Evolutionary conservation across 2,888 invertebrate species (phyloP).

Genomic region (Coremacera marginata): DNA sequence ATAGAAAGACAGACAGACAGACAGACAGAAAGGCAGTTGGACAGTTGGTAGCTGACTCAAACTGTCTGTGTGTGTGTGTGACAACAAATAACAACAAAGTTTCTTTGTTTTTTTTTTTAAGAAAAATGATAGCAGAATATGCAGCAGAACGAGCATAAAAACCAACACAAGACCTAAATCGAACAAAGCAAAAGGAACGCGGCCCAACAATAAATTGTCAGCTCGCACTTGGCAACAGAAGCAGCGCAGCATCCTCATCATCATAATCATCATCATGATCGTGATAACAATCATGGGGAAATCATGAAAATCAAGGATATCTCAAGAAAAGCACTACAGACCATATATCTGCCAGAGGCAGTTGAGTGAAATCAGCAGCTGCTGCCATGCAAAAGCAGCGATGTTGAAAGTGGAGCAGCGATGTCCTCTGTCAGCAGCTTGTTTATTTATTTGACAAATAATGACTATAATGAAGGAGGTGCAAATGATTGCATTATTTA

Average conservation of each 20-base stretch:
- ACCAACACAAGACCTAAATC: no score
- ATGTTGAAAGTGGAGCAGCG: neutral
- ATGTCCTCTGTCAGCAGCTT: constrained; percentile 30
- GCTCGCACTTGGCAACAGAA: constrained; percentile 43
- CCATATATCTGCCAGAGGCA: constrained; percentile 2
- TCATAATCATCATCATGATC: constrained; percentile 34
- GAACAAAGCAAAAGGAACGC: no score
- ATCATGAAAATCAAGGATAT: constrained; percentile 54
- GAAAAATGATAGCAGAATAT: neutral
- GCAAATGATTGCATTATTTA: constrained; percentile 64
- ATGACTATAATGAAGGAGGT: constrained; percentile 63
- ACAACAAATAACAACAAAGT: neutral
- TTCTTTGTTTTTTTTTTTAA: constrained; percentile 1
- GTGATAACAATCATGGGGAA: constrained; percentile 58
- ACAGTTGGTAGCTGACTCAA: neutral
- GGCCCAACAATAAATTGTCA: constrained; percentile 61
- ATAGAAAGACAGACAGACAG: constrained; percentile 46
- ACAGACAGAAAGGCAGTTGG: neutral
- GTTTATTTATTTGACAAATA: constrained; percentile 64
- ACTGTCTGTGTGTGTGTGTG: constrained; percentile 36
- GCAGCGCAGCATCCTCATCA: constrained; percentile 52
- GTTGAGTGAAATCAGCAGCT: constrained; percentile 6
- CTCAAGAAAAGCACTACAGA: constrained; percentile 44
- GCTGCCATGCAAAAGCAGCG: no score
- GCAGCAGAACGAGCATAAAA: no score